Conservation (phyloP, 92 coral and sea anemone genomes). For the Paragorgia papillata region DNA sequence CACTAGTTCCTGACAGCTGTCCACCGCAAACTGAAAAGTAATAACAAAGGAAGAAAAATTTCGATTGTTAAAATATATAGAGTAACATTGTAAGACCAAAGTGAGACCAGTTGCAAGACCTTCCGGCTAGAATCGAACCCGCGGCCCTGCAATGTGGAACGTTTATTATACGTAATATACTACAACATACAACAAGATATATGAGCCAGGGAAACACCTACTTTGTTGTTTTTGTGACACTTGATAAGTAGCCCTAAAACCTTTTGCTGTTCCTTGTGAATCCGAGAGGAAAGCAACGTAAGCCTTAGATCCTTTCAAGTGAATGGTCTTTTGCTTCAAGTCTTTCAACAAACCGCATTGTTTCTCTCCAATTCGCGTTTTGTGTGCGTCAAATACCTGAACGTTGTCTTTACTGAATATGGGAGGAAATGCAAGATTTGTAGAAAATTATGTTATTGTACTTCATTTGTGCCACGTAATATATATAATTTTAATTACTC, state of each 20-base stretch:
- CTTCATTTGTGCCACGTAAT: neutral
- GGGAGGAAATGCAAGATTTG: neutral
- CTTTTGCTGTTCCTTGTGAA: neutral
- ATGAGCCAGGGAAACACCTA: no score
- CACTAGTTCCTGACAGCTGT: slow-evolving; percentile 47
- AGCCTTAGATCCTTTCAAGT: slow-evolving; percentile 44
- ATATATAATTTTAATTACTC: neutral
- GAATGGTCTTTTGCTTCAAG: slow-evolving; percentile 10
- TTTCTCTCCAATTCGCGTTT: slow-evolving; percentile 33
- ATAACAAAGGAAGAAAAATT: neutral
- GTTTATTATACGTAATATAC: no score
- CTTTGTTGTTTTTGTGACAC: slow-evolving; percentile 42
- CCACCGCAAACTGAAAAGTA: slow-evolving; percentile 55
- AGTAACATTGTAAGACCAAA: neutral
- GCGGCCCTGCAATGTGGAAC: no score
- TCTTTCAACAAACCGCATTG: slow-evolving; percentile 36
- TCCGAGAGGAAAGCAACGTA: slow-evolving; percentile 47
- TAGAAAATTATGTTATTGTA: neutral
- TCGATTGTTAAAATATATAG: neutral
- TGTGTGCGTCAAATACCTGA: slow-evolving; percentile 42
- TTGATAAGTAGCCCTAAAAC: slow-evolving; percentile 50
- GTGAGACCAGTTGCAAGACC: no score
- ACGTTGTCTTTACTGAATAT: slow-evolving; percentile 51
- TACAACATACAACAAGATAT: no score
- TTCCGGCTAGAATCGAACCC: no score